phyloP scores from a whole-genome alignment of 1,140 invertebrate genomes.

The Elysia chlorotica region DNA sequence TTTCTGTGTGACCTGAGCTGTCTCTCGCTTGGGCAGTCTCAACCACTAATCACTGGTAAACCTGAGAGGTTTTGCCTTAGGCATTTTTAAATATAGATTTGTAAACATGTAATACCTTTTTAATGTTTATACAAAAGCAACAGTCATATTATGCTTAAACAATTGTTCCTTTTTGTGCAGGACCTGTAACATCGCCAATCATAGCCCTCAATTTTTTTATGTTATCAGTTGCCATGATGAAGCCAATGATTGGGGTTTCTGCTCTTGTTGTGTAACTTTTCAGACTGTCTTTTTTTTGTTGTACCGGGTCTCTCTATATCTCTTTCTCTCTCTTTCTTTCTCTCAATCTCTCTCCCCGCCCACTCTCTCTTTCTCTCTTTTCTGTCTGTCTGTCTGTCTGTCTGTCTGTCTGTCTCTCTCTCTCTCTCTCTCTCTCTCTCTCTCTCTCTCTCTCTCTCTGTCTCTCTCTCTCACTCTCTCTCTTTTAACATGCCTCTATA shows the following conservation, averaged over 20 bases:
- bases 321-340: background rate
- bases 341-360: background rate
- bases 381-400: background rate
- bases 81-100: too few relatives aligned
- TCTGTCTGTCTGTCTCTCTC: background rate
- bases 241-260: background rate
- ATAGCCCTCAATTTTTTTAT: background rate
- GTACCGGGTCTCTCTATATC: background rate
- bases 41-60: too few relatives aligned
- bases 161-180: background rate
- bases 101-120: too few relatives aligned
- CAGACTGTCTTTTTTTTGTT: background rate
- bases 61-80: too few relatives aligned
- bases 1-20: too few relatives aligned
- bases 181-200: background rate
- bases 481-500: background rate
- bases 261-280: background rate
- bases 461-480: background rate
- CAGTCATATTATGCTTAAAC: background rate
- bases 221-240: background rate
- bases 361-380: too few relatives aligned
- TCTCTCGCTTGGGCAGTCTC: too few relatives aligned
- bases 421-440: background rate
- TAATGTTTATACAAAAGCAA: too few relatives aligned
- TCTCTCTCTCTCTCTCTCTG: background rate